These are phyloP conservation scores for Grammomys dolichurus DNA, from an alignment of 2,113 vertebrate genomes.

Conservation along the genomic window DNA sequence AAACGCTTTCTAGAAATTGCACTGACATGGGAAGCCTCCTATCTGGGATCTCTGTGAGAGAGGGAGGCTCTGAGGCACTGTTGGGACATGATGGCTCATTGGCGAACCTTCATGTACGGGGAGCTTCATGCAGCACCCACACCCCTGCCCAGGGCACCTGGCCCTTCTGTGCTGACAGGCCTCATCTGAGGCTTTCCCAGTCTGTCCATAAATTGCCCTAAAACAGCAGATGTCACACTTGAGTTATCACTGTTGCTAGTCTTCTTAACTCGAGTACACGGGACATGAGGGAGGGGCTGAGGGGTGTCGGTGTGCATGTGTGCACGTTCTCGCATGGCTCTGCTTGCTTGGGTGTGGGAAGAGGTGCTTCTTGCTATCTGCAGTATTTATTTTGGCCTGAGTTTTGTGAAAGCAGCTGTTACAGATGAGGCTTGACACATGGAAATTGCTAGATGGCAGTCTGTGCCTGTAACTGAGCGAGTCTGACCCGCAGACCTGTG, in stretches of 20 bases:
- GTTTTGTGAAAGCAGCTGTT: slow-evolving; percentile 37
- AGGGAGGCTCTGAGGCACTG: not conserved
- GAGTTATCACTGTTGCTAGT: rapidly evolving
- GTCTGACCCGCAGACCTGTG: not conserved
- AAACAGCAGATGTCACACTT: not conserved
- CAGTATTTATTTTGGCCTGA: slow-evolving; percentile 45
- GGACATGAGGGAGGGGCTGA: not conserved
- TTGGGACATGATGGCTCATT: not conserved
- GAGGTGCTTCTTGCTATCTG: not conserved
- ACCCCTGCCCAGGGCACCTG: not conserved
- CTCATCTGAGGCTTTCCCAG: not conserved
- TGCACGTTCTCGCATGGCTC: not conserved
- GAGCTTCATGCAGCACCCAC: not conserved
- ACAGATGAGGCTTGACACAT: slow-evolving; percentile 19
- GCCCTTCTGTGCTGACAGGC: not conserved
- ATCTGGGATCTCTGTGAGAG: not conserved
- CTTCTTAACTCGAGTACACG: not conserved
- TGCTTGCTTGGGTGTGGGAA: not conserved
- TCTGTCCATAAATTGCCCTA: not conserved
- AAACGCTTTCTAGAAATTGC: slow-evolving; percentile 3
- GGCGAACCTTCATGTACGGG: not conserved
- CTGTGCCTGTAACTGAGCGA: slow-evolving; percentile 28
- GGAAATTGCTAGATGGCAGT: slow-evolving; percentile 17
- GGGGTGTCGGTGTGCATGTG: rapidly evolving
- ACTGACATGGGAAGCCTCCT: not conserved